phyloP scores from a whole-genome alignment of 2,113 vertebrate genomes.

The Ceyx cyanopectus region DNA sequence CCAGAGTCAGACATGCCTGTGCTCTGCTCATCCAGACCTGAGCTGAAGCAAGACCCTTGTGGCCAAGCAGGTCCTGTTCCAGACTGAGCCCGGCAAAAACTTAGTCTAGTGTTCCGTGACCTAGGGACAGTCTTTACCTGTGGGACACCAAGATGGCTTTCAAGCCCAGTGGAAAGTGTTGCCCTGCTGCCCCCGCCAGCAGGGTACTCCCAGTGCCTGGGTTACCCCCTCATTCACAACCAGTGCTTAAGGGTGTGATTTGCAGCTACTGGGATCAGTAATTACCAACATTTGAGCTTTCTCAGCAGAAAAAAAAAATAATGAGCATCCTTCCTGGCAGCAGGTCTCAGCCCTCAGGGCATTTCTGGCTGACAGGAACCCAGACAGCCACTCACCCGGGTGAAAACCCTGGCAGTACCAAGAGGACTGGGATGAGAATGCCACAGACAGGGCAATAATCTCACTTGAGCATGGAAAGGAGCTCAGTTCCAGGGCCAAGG shows the following conservation, averaged over 20 bases:
- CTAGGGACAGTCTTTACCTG: neutral
- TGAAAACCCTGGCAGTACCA: neutral
- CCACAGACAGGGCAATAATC: neutral
- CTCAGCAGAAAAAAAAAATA: neutral
- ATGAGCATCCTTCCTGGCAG: neutral
- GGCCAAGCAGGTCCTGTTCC: neutral
- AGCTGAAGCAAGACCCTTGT: accelerated
- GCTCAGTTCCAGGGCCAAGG: neutral
- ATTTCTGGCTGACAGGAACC: neutral
- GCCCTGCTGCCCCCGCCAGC: neutral
- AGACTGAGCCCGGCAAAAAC: accelerated
- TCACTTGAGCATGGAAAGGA: neutral
- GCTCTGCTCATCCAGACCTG: neutral
- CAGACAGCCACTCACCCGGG: neutral
- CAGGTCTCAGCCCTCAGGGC: neutral
- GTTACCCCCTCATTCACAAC: neutral
- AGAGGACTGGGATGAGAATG: neutral
- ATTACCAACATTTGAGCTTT: neutral
- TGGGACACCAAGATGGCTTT: neutral
- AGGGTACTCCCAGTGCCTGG: neutral
- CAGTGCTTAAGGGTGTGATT: neutral
- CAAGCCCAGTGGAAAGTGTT: neutral
- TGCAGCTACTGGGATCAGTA: neutral
- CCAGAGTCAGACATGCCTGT: accelerated
- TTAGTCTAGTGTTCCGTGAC: accelerated